Percentiles rank a stretch among this genome's conserved stretches.
phyloP scores from a whole-genome alignment of 2,113 vertebrate species.

The Sebastes schlegelii region DNA sequence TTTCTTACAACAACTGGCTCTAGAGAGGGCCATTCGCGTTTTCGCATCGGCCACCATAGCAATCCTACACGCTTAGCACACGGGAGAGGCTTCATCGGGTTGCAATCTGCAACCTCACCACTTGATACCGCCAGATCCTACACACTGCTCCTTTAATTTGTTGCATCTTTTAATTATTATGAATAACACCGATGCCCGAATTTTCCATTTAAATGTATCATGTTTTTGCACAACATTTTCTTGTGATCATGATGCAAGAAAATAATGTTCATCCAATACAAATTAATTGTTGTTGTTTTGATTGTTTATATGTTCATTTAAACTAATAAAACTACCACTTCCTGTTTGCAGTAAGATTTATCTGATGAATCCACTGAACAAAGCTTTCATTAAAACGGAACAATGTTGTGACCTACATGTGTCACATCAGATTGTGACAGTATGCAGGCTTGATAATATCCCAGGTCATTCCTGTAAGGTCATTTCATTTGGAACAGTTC shows the following conservation, averaged over 20 bases:
- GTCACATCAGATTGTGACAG: neutral
- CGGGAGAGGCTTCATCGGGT: too few relatives aligned
- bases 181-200: neutral
- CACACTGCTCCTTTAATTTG: too few relatives aligned
- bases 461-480: neutral
- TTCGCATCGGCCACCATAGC: too few relatives aligned
- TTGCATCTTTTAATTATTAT: too few relatives aligned
- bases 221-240: neutral
- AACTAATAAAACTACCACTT: neutral
- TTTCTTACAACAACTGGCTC: too few relatives aligned
- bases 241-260: neutral
- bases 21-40: too few relatives aligned
- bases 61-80: too few relatives aligned
- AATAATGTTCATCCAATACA: neutral
- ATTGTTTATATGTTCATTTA: neutral
- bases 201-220: neutral
- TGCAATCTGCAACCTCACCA: too few relatives aligned
- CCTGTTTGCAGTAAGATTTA: neutral
- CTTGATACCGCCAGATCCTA: too few relatives aligned
- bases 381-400: neutral
- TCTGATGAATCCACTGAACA: neutral
- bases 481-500: neutral
- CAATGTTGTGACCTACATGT: neutral
- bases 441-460: neutral
- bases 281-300: neutral